These are phyloP conservation scores for Merluccius polli DNA, from an alignment of 2,797 vertebrate species.

Conservation along the genomic window DNA sequence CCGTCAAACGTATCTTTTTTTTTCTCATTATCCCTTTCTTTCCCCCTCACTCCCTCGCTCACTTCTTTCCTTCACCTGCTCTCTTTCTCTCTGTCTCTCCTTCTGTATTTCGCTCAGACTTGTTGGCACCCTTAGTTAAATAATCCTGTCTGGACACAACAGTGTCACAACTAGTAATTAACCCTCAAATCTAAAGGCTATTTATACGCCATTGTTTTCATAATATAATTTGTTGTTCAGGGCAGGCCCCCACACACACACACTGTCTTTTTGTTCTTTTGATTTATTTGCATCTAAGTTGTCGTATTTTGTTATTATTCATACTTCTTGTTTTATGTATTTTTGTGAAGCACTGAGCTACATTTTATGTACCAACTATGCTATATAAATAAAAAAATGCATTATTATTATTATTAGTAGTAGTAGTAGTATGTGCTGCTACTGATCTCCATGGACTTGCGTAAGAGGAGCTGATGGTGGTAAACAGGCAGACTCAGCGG, in stretches of 20 bases:
- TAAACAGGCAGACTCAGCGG: not conserved
- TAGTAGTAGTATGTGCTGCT: too few species aligned
- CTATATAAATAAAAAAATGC: too few species aligned
- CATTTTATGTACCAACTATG: too few species aligned
- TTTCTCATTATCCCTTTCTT: conserved; percentile 21
- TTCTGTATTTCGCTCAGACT: conserved; percentile 45
- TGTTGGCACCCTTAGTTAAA: conserved; percentile 49
- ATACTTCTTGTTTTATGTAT: too few species aligned
- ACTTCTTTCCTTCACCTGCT: not conserved
- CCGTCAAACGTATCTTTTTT: conserved; percentile 66
- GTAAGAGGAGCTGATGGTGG: not conserved
- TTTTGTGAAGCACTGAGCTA: too few species aligned
- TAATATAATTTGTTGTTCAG: not conserved
- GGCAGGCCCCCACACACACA: not conserved
- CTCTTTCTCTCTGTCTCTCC: conserved; percentile 24
- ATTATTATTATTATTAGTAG: too few species aligned
- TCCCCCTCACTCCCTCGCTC: not conserved
- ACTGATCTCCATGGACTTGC: not conserved
- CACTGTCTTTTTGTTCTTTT: not conserved
- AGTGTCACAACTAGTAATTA: conserved; percentile 23
- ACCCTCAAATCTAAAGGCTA: conserved; percentile 33
- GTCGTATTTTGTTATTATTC: too few species aligned
- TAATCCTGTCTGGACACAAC: conserved; percentile 53
- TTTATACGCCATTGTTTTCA: not conserved
- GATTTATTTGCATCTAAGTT: too few species aligned